Evolutionary conservation across 2,113 vertebrate genomes (phyloP).

Genomic region (Rhegmatorhina hoffmannsi): DNA sequence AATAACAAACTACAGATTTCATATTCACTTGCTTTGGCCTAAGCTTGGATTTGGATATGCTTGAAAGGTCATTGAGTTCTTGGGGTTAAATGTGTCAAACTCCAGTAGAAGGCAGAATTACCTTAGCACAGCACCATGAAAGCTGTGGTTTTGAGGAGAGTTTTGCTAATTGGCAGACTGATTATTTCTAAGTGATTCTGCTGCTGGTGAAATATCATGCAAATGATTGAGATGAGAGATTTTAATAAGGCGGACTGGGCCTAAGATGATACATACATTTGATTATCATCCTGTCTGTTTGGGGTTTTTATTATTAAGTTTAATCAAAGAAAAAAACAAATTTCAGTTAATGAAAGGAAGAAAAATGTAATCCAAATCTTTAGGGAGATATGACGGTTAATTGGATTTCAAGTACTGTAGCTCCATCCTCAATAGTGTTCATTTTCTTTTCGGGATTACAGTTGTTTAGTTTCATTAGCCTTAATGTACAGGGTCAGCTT

Average conservation of each 20-base stretch:
- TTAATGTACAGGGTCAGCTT: constrained; percentile 50
- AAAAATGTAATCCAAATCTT: background rate
- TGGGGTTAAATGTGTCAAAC: background rate
- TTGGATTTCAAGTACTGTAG: constrained; percentile 61
- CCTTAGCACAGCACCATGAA: background rate
- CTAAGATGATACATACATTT: constrained; percentile 8
- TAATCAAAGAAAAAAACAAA: constrained; percentile 44
- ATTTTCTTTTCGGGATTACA: constrained; percentile 48
- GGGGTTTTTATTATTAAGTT: constrained; percentile 47
- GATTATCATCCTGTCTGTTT: background rate
- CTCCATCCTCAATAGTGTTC: constrained; percentile 30
- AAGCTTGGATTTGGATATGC: background rate
- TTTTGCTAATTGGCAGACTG: background rate
- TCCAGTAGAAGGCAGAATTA: background rate
- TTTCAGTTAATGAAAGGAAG: constrained; percentile 48
- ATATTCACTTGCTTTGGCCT: background rate
- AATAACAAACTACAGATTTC: background rate
- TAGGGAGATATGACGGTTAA: constrained; percentile 48
- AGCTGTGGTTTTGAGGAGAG: background rate
- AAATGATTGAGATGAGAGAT: background rate
- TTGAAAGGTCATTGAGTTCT: background rate
- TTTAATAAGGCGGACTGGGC: constrained; percentile 42
- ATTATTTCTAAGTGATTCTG: background rate
- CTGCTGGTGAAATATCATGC: background rate
- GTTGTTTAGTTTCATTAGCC: constrained; percentile 56